Base-by-base conservation (phyloP, 2,797 vertebrate species). In the Lutjanus argentimaculatus region DNA sequence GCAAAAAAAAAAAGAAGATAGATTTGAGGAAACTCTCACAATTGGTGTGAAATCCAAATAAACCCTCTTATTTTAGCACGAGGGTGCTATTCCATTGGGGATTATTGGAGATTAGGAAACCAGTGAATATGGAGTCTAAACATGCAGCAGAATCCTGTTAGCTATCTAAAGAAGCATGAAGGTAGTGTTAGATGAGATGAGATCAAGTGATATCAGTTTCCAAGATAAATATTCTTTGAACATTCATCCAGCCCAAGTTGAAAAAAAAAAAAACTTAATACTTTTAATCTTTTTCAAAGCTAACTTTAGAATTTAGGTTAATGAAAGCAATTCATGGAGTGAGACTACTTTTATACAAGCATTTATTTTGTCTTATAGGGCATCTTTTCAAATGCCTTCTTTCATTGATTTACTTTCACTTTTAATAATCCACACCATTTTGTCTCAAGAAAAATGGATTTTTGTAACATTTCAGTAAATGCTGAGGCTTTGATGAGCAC, bases 101-200 rank as follows among this genome's bases (percentile, higher is more conserved):
- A 93, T 93, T 90, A 91, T 83, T 79, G 49, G 75, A 92, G 93
- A 93, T 93, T 92, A 92, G 77, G 65, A 70, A 77, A 6, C 46
- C 78, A 68, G 70, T 90, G 86, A 90, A 90, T 89, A 25, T 75
- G 6, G 67, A 82, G 61, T 79, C 58, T 75, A 72, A 85, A 85
- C 84, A 91, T 76, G 67, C 76, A 46, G 72, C 64, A 3, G 82
- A 90, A 92, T 93, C 91, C 90, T 75, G 79, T 93, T 92, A 93
- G 79, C 79, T 19, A 52, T 90, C 74, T 78, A 75, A 89, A 80
- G 88, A 88, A 63, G 83, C 89, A 87, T 91, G 89, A 80, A 90
- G 88, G 77, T 85, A 74, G 67, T 79, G 76, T 64, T 63, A 80
- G 84, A 89, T 86, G 87, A 89, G 86, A 86, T 88, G 77, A 90